Evolutionary conservation across 2,888 invertebrate genomes (phyloP).

Genomic region (Anaspis maculata): DNA sequence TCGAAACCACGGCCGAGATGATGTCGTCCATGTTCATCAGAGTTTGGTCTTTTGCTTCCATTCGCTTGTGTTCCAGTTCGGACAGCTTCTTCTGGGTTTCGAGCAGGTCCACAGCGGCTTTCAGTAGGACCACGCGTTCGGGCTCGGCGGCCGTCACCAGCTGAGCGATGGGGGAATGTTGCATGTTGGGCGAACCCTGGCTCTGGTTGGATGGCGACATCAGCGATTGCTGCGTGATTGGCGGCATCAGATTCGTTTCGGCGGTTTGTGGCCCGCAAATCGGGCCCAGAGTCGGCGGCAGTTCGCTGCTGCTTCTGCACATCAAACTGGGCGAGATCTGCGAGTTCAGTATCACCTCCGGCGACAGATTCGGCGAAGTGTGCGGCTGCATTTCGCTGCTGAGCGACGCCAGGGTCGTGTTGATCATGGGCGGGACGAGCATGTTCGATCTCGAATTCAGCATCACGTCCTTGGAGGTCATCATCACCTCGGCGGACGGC

Average conservation of each 20-base stretch:
- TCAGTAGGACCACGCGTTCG: slow-evolving; percentile 67
- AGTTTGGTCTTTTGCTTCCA: too few relatives aligned
- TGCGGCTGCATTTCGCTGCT: slow-evolving; percentile 17
- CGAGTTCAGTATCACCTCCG: slow-evolving; percentile 55
- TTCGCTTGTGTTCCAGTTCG: slow-evolving; percentile 36
- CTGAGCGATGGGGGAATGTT: slow-evolving; percentile 18
- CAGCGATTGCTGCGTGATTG: slow-evolving; percentile 20
- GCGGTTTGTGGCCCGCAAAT: too few relatives aligned
- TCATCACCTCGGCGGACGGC: slow-evolving; percentile 16
- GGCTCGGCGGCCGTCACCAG: slow-evolving; percentile 53
- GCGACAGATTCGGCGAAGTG: slow-evolving; percentile 41
- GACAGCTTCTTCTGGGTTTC: slow-evolving; percentile 55
- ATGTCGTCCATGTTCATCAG: slow-evolving; percentile 26
- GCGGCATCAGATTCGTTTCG: slow-evolving; percentile 11
- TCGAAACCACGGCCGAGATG: slow-evolving; percentile 20
- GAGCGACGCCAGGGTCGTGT: slow-evolving; percentile 25
- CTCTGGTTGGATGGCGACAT: slow-evolving; percentile 37
- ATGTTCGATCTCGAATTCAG: slow-evolving; percentile 31
- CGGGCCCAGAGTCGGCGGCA: slow-evolving; percentile 23
- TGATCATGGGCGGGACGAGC: slow-evolving; percentile 29
- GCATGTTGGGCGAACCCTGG: slow-evolving; percentile 28
- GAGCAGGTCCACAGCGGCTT: slow-evolving; percentile 63
- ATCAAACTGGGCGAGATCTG: slow-evolving; percentile 55
- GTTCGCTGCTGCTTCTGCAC: slow-evolving; percentile 39
- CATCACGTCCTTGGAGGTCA: slow-evolving; percentile 33